Evolutionary conservation across 2,113 vertebrate species (phyloP), one percentile per base, ranked within the genome.

Genomic region (Glaucomys volans): DNA sequence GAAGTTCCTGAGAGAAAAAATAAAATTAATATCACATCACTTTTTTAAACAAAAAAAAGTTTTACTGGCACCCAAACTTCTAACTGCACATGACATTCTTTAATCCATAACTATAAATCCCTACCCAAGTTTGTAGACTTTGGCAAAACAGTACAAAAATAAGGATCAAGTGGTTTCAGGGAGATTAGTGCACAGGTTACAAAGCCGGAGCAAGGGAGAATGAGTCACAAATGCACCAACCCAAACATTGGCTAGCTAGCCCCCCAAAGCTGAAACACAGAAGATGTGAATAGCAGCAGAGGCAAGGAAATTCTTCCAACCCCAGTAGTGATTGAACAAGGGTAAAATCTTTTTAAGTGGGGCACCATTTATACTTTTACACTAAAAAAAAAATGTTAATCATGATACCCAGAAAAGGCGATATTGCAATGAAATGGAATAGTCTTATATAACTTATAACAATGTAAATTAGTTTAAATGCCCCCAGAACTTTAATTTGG

Each of bases 351-450:
- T 91, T 85, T 86, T 6, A 59, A 79, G 66, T 40, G 40, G 57
- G 42, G n/a, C 59, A 72, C 4, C 26, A 64, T 67, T 90, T 89
- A 44, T 74, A 79, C 37, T 92, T 87, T 17, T 47, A 96, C 83
- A 81, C 89, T 62, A 86, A 54, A 62, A 13, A 86, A 44, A 94
- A 72, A 91, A 57, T 62, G 24, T 88, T 94, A 94, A 79, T 52
- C 24, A 7, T 79, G 40, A 32, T 54, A 76, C 35, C 8, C 62
- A 77, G 72, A 52, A 89, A 2, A 94, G 69, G 44, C 13, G 40
- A 88, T 35, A 2, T 50, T 62, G 5, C 4, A 28, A 26, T 50
- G 9, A 82, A 83, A 80, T 40, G 18, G 11, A 92, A 87, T 64
- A 57, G 12, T 66, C 62, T 26, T 42, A 4, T 35, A 79, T 75